Conservation (phyloP, 2,113 vertebrate genomes). For the Xenopus borealis region DNA sequence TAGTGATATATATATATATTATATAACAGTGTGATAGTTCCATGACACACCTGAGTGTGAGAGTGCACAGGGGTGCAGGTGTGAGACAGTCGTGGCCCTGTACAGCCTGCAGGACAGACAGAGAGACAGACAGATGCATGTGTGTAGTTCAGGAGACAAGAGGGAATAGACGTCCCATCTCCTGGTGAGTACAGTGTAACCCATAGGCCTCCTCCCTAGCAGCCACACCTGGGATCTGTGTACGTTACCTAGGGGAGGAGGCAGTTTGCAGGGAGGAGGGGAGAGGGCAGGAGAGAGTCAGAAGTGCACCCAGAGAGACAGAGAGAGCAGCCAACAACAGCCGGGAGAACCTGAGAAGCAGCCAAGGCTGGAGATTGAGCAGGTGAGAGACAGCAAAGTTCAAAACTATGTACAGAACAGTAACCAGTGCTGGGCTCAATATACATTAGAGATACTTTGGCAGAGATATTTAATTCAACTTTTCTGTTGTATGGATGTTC, state of each 20-base stretch:
- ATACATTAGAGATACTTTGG: too few species aligned
- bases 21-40: too few species aligned
- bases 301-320: background rate
- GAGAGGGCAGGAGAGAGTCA: background rate
- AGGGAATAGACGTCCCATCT: background rate
- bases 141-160: background rate
- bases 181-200: background rate
- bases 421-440: too few species aligned
- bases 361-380: background rate
- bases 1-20: too few species aligned
- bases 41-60: too few species aligned
- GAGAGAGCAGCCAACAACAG: background rate
- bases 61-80: too few species aligned
- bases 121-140: background rate
- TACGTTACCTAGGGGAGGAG: conserved; percentile 1
- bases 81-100: too few species aligned
- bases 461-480: too few species aligned
- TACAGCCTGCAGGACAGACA: too few species aligned
- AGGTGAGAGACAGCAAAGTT: conserved; percentile 7
- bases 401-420: background rate
- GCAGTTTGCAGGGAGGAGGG: background rate
- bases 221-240: conserved; percentile 29
- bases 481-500: too few species aligned
- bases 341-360: background rate
- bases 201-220: conserved; percentile 11